Conservation (phyloP, 2,797 vertebrate genomes). For the Halcyon chelicuti region DNA sequence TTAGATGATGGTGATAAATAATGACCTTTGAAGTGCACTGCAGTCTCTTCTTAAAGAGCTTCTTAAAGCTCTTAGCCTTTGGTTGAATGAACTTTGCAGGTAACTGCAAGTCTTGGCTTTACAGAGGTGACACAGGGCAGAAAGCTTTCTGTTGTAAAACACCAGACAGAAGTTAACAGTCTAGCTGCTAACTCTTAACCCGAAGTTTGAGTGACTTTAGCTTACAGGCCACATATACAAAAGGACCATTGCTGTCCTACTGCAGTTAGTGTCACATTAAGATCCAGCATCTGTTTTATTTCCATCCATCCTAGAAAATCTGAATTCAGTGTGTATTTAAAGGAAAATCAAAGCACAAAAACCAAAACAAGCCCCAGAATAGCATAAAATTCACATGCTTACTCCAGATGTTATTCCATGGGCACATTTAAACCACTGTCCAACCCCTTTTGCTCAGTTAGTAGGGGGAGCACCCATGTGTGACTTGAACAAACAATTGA, state of each 20-base stretch:
- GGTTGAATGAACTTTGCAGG: background rate
- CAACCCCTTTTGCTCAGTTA: background rate
- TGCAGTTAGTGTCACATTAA: rapidly evolving
- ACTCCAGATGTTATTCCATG: background rate
- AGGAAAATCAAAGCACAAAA: background rate
- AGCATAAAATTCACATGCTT: background rate
- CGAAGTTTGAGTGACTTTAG: background rate
- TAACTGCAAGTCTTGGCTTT: background rate
- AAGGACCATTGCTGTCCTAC: background rate
- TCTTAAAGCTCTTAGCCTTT: slow-evolving; percentile 7
- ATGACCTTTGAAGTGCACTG: slow-evolving; percentile 33
- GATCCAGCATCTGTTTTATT: background rate
- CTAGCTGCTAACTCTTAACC: background rate
- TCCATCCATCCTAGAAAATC: background rate
- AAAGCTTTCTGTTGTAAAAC: background rate
- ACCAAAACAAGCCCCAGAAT: background rate
- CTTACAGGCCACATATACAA: background rate
- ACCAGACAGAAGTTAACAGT: background rate
- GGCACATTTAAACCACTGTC: background rate
- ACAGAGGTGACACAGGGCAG: background rate
- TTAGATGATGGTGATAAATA: slow-evolving; percentile 60
- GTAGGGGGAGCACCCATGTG: rapidly evolving
- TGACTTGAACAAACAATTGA: background rate
- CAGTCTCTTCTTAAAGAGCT: background rate
- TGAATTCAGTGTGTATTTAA: background rate